A percentile compares a stretch with the other conserved stretches of the same genome.
Conservation (phyloP, 2,888 invertebrate genomes). For the Caenorhabditis sp. region DNA sequence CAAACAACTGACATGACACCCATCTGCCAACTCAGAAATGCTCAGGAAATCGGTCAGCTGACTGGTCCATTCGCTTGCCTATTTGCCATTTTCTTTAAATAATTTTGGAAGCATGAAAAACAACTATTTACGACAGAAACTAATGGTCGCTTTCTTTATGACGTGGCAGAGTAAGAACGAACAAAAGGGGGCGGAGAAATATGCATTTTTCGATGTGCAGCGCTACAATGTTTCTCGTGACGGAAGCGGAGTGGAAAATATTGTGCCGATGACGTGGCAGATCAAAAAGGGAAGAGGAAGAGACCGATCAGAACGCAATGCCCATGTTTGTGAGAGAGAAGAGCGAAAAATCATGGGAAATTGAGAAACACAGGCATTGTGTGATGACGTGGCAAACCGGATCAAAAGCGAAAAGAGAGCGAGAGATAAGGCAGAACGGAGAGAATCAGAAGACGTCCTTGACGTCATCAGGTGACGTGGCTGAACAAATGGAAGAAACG, state of each 20-base stretch:
- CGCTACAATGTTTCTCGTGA: no score
- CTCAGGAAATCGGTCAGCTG: slow-evolving; percentile 9
- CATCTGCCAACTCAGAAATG: slow-evolving; percentile 6
- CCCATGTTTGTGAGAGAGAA: slow-evolving; percentile 9
- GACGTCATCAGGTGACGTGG: slow-evolving; percentile 43
- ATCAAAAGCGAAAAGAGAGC: slow-evolving; percentile 2
- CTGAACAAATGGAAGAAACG: not conserved
- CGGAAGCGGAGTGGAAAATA: not conserved
- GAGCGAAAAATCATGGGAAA: not conserved
- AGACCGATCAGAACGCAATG: slow-evolving; percentile 10
- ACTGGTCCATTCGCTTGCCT: no score
- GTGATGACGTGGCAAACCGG: slow-evolving; percentile 44
- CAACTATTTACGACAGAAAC: no score
- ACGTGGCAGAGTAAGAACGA: no score
- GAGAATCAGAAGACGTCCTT: not conserved
- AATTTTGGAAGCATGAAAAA: no score
- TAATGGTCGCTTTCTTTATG: no score
- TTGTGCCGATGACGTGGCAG: not conserved
- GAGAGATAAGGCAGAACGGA: not conserved
- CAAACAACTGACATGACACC: slow-evolving; percentile 9
- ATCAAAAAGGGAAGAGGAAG: not conserved
- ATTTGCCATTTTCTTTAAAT: no score
- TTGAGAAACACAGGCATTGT: not conserved
- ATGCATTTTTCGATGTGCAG: not conserved
- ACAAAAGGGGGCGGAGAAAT: no score